Conservation (phyloP, 2,888 invertebrate species). For the Smittia sp. region DNA sequence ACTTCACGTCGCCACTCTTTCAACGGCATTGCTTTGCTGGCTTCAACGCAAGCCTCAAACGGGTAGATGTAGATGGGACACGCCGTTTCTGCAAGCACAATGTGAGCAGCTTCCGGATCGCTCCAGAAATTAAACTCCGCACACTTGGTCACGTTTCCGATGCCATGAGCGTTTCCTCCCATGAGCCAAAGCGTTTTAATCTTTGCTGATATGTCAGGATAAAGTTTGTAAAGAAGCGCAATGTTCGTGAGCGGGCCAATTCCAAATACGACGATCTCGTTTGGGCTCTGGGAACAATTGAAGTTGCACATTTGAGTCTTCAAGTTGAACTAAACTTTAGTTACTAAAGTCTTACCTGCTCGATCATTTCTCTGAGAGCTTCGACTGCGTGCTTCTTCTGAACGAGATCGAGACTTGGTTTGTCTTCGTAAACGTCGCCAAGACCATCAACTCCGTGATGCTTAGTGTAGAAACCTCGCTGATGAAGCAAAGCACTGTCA, state of each 20-base stretch:
- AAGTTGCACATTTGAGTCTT: background rate
- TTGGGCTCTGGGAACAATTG: constrained; percentile 49
- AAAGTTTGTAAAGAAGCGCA: constrained; percentile 69
- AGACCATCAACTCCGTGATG: constrained; percentile 71
- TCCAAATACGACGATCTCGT: constrained; percentile 61
- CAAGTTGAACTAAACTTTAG: background rate
- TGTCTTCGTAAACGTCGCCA: constrained; percentile 57
- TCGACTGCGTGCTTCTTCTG: constrained; percentile 35
- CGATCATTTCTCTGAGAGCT: constrained; percentile 35
- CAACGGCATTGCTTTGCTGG: constrained; percentile 47
- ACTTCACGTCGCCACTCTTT: constrained; percentile 58
- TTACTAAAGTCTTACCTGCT: constrained; percentile 13
- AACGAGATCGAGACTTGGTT: constrained; percentile 60
- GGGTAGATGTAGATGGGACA: constrained; percentile 63
- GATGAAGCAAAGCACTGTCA: constrained; percentile 54
- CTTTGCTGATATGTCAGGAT: constrained; percentile 61
- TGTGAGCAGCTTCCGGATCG: constrained; percentile 75
- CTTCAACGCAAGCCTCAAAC: constrained; percentile 64
- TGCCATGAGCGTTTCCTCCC: constrained; percentile 56
- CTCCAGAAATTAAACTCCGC: constrained; percentile 76
- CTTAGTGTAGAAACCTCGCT: constrained; percentile 47
- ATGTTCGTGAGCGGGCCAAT: constrained; percentile 78
- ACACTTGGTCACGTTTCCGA: constrained; percentile 60
- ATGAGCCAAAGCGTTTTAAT: constrained; percentile 71
- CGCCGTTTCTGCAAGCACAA: constrained; percentile 62